These are phyloP conservation scores for Oeneis ivallda DNA, from an alignment of 2,888 invertebrate genomes.

Conservation along the genomic window DNA sequence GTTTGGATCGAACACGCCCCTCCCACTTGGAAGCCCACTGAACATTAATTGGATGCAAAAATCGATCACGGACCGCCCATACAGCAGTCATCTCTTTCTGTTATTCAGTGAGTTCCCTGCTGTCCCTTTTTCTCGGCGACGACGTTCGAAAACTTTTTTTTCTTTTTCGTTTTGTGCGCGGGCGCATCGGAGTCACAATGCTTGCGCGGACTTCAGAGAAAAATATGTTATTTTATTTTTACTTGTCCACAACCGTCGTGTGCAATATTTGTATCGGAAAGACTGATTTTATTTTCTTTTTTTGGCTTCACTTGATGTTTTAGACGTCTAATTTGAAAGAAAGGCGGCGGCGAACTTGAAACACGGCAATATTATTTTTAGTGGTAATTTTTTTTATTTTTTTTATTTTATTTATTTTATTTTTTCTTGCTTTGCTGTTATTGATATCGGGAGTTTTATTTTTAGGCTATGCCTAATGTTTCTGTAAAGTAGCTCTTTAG, in stretches of 20 bases:
- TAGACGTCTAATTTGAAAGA: slow-evolving; percentile 70
- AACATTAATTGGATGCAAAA: slow-evolving; percentile 78
- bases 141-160: slow-evolving; percentile 39
- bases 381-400: slow-evolving; percentile 29
- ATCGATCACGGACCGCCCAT: slow-evolving; percentile 71
- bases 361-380: slow-evolving; percentile 49
- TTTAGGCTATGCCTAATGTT: not conserved
- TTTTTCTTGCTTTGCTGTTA: not conserved
- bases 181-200: slow-evolving; percentile 65
- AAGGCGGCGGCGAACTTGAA: slow-evolving; percentile 55
- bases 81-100: slow-evolving; percentile 50
- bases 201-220: slow-evolving; percentile 69
- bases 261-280: slow-evolving; percentile 78
- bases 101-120: not conserved
- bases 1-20: slow-evolving; percentile 68
- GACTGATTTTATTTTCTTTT: slow-evolving; percentile 64
- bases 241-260: slow-evolving; percentile 64
- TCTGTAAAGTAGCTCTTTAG: no score
- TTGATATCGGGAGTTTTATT: not conserved
- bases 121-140: slow-evolving; percentile 49
- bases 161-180: slow-evolving; percentile 68
- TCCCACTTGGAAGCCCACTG: slow-evolving; percentile 77
- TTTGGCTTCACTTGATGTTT: slow-evolving; percentile 54
- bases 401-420: not conserved
- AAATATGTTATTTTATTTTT: slow-evolving; percentile 74